Evolutionary conservation across 2,797 vertebrate genomes (phyloP).

Genomic region (Otolemur crassicaudatus): DNA sequence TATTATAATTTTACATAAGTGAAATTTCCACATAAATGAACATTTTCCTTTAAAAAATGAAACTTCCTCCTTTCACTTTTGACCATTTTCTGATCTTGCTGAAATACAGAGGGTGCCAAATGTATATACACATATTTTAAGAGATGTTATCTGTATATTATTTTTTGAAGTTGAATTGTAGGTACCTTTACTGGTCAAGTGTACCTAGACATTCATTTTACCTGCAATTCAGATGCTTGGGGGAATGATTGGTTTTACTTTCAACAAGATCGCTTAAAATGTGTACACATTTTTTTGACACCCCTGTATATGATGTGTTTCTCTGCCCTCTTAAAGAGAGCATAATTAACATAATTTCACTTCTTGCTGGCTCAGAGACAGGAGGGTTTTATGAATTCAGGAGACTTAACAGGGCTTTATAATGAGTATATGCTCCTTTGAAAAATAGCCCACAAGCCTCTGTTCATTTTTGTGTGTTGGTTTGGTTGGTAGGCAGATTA

Average conservation of each 20-base stretch:
- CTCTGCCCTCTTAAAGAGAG: conserved; percentile 11
- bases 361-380: background rate
- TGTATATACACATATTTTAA: too few relatives aligned
- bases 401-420: background rate
- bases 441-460: conserved; percentile 5
- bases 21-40: conserved; percentile 32
- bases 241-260: too few relatives aligned
- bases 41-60: conserved; percentile 25
- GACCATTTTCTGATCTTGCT: background rate
- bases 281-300: too few relatives aligned
- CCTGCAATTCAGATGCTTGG: too few relatives aligned
- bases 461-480: background rate
- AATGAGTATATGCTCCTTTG: background rate
- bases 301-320: background rate
- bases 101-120: background rate
- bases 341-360: background rate
- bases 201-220: too few relatives aligned
- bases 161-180: too few relatives aligned
- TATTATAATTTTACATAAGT: conserved; percentile 34
- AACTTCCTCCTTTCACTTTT: background rate
- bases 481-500: background rate
- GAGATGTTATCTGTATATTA: too few relatives aligned
- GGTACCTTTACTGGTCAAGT: too few relatives aligned
- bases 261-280: too few relatives aligned
- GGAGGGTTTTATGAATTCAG: background rate